Conservation (phyloP, 2,888 invertebrate species). For the Lepidochitona cinerea region DNA sequence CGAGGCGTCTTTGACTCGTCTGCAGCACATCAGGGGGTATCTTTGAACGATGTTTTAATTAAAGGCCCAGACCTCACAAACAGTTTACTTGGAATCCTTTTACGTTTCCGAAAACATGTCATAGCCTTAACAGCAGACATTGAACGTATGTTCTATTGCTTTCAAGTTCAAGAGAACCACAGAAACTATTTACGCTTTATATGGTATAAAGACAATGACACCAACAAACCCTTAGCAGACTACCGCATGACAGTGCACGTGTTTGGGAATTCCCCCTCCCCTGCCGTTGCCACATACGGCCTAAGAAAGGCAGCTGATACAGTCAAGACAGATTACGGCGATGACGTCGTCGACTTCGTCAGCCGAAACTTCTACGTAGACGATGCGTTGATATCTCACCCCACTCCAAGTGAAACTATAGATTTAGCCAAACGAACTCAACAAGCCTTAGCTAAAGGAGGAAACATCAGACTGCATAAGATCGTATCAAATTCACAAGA, state of each 20-base stretch:
- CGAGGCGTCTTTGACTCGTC: constrained; percentile 37
- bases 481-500: constrained; percentile 11
- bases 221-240: constrained; percentile 11
- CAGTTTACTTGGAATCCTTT: too few relatives aligned
- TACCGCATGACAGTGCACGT: constrained; percentile 30
- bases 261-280: constrained; percentile 23
- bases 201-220: constrained; percentile 33
- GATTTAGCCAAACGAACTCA: constrained; percentile 16
- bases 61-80: too few relatives aligned
- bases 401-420: not conserved
- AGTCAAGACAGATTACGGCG: not conserved
- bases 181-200: constrained; percentile 32
- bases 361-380: constrained; percentile 20
- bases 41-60: too few relatives aligned
- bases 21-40: constrained; percentile 12
- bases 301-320: constrained; percentile 25
- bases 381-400: constrained; percentile 17
- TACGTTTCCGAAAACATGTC: too few relatives aligned
- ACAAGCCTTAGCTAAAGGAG: not conserved
- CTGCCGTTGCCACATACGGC: constrained; percentile 31
- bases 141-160: too few relatives aligned
- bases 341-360: constrained; percentile 1
- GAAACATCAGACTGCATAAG: constrained; percentile 18
- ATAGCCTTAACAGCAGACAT: too few relatives aligned
- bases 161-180: constrained; percentile 24